Percentiles rank a stretch among this genome's conserved stretches.
Evolutionary conservation across 2,113 vertebrate genomes (phyloP).

Genomic region (Thalassoma bifasciatum): DNA sequence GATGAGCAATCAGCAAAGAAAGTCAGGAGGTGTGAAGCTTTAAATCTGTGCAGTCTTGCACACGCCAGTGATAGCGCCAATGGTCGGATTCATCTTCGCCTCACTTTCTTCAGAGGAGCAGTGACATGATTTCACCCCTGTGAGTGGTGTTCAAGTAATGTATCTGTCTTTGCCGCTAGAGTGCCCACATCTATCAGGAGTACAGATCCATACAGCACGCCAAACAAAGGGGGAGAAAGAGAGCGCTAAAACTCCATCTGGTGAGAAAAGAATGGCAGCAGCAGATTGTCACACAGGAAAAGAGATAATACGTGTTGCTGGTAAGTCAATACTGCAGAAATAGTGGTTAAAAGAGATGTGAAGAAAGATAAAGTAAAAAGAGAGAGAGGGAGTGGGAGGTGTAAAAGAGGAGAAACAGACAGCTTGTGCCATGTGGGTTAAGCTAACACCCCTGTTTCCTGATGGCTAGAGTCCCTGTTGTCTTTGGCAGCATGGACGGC

Average conservation of each 20-base stretch:
- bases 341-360: conserved; percentile 24
- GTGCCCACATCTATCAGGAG: conserved; percentile 49
- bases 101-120: conserved; percentile 28
- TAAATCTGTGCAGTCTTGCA: conserved; percentile 37
- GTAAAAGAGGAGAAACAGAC: conserved; percentile 38
- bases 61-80: conserved; percentile 22
- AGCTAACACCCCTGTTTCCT: conserved; percentile 75
- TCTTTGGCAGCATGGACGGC: conserved; percentile 70
- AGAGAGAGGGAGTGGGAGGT: conserved; percentile 12
- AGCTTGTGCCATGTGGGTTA: conserved; percentile 70
- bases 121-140: conserved; percentile 57
- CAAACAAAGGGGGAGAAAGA: conserved; percentile 38
- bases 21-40: conserved; percentile 26
- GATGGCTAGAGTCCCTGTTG: conserved; percentile 64
- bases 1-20: conserved; percentile 53
- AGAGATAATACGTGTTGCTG: background rate
- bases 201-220: conserved; percentile 16
- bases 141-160: conserved; percentile 48
- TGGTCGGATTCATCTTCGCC: conserved; percentile 29
- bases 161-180: conserved; percentile 49
- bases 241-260: conserved; percentile 23
- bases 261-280: conserved; percentile 19
- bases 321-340: conserved; percentile 26
- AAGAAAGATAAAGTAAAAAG: conserved; percentile 14
- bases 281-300: background rate